Evolutionary conservation across 2,888 invertebrate genomes (phyloP), one percentile per base, ranked within the genome.

Genomic region (Eupithecia centaureata): DNA sequence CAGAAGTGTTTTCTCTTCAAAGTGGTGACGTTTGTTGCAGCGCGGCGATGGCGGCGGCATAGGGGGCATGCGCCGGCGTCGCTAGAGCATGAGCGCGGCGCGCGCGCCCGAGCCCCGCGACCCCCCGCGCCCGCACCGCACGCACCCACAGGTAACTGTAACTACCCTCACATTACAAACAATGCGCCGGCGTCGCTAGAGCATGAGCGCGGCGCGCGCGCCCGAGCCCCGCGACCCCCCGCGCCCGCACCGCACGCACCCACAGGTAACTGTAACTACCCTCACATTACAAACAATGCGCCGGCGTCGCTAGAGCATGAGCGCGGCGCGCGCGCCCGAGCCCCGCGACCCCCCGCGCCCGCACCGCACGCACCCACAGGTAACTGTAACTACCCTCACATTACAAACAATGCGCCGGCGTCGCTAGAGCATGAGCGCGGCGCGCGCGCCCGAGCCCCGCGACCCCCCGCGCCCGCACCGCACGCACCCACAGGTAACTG

Each of bases 181-280:
- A n/a, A 91, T 90, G 92, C 88, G 88, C 87, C 84, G 85, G 83
- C 85, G 86, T 82, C 87, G 89, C 85, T 90, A 85, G 90, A 92
- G 88, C 82, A 90, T 93, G 93, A 88, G 91, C 90, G 89, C 87
- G 88, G 90, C 91, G 90, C 90, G 89, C 89, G 87, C 92, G 91
- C 88, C 87, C 80, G 88, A 89, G 80, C 85, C 86, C 85, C 91
- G 90, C 90, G 91, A 90, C 84, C 88, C 86, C 77, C 86, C 87
- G 88, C 92, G 90, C 87, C 82, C 83, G 77, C 88, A 86, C 81
- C 88, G 90, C 85, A 82, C 86, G 69, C 87, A 87, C 78, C 87
- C 86, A 57, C 87, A 91, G 91, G 91, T 91, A 87, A 79, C 71
- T 18, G 7, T 15, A 7, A 56, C 54, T 56, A 56, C 54, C 54